These are phyloP conservation scores for Labroides dimidiatus DNA, from an alignment of 2,797 vertebrate species.

Conservation along the genomic window DNA sequence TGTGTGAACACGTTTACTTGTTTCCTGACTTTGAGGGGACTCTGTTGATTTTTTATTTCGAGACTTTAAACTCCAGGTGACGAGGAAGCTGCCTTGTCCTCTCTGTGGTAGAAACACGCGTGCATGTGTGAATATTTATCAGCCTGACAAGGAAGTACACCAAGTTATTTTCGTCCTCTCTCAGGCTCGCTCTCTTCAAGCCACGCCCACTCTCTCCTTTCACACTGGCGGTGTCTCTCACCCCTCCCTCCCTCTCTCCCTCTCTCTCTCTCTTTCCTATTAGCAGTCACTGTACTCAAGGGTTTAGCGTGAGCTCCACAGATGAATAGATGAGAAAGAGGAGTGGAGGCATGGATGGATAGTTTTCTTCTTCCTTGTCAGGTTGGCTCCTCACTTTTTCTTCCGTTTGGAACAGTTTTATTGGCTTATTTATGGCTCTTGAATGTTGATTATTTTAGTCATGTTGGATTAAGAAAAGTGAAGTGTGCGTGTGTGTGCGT, in stretches of 20 bases:
- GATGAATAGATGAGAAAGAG: slow-evolving; percentile 37
- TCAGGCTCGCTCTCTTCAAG: slow-evolving; percentile 14
- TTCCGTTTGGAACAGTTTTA: not conserved
- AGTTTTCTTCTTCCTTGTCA: slow-evolving; percentile 44
- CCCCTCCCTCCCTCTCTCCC: not conserved
- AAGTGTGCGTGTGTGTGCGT: not conserved
- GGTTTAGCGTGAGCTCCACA: slow-evolving; percentile 30
- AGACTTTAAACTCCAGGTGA: not conserved
- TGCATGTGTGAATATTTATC: slow-evolving; percentile 28
- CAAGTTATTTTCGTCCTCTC: slow-evolving; percentile 60
- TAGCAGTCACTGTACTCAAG: not conserved
- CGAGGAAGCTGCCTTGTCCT: not conserved
- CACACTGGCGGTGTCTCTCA: slow-evolving; percentile 14
- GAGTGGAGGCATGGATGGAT: slow-evolving; percentile 53
- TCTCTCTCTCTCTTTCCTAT: not conserved
- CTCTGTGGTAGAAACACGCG: not conserved
- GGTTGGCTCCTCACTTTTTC: slow-evolving; percentile 62
- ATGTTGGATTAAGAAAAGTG: not conserved
- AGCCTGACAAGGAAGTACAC: slow-evolving; percentile 48
- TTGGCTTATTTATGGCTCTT: not conserved
- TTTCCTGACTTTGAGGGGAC: slow-evolving; percentile 3
- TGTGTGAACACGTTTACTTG: slow-evolving; percentile 5
- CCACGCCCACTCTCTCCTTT: slow-evolving; percentile 34
- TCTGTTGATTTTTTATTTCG: not conserved
- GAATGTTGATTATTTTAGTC: not conserved